phyloP scores from a whole-genome alignment of 2,797 vertebrate genomes.

The Spizella passerina region DNA sequence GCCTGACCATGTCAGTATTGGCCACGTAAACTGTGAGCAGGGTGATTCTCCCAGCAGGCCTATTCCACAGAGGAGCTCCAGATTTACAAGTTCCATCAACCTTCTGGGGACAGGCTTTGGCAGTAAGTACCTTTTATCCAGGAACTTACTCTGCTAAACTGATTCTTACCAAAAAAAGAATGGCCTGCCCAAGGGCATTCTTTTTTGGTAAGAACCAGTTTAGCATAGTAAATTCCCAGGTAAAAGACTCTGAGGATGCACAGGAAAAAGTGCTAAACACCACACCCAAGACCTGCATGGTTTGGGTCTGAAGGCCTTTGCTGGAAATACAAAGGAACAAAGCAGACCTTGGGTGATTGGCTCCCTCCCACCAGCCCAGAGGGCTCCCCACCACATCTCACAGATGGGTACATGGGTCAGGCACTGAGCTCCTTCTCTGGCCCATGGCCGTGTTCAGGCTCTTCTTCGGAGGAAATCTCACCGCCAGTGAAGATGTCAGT shows the following conservation, averaged over 20 bases:
- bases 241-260: neutral
- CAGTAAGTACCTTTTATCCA: neutral
- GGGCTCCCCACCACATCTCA: neutral
- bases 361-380: neutral
- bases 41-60: neutral
- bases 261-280: neutral
- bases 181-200: no score
- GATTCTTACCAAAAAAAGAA: no score
- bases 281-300: neutral
- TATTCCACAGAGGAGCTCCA: neutral
- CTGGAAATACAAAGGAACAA: neutral
- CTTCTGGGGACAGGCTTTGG: neutral
- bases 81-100: neutral
- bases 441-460: neutral
- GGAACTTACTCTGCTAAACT: no score
- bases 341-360: neutral
- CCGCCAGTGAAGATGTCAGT: neutral
- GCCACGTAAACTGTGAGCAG: neutral
- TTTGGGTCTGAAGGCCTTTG: neutral
- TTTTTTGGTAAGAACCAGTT: neutral
- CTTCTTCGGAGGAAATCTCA: neutral
- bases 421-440: neutral
- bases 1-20: neutral
- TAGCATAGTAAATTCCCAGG: neutral
- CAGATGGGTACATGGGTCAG: neutral